phyloP scores from a whole-genome alignment of 2,113 vertebrate species.

The Pycnonotus jocosus region DNA sequence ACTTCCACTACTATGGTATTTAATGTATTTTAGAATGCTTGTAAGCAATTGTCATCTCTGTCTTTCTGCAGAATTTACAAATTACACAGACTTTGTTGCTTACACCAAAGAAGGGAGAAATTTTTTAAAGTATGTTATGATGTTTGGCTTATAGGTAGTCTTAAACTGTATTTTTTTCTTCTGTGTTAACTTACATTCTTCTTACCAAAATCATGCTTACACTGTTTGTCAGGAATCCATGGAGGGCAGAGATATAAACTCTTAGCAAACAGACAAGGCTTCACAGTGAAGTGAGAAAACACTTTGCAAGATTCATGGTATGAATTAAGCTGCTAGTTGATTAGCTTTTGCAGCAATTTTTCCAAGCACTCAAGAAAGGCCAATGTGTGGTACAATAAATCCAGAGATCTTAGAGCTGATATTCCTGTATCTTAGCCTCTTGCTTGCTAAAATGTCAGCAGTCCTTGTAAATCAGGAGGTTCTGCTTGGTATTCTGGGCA shows the following conservation, averaged over 20 bases:
- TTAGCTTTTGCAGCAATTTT: conserved; percentile 26
- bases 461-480: not conserved
- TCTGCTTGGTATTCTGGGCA: not conserved
- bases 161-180: not conserved
- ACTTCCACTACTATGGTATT: not conserved
- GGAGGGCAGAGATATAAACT: not conserved
- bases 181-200: not conserved
- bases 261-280: not conserved
- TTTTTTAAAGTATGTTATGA: not conserved
- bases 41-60: not conserved
- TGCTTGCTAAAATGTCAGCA: not conserved
- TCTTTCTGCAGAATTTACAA: not conserved
- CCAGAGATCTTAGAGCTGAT: not conserved
- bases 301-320: conserved; percentile 17
- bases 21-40: not conserved
- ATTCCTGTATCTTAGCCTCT: not conserved
- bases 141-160: not conserved
- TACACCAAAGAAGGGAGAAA: accelerated
- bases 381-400: not conserved
- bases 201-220: not conserved
- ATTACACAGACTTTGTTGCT: not conserved
- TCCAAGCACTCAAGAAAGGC: not conserved
- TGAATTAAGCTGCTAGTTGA: conserved; percentile 15
- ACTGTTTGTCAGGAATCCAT: not conserved
- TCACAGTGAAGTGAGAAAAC: not conserved